Evolutionary conservation across 2,888 invertebrate species (phyloP).

Genomic region (Polymixis lichenea): DNA sequence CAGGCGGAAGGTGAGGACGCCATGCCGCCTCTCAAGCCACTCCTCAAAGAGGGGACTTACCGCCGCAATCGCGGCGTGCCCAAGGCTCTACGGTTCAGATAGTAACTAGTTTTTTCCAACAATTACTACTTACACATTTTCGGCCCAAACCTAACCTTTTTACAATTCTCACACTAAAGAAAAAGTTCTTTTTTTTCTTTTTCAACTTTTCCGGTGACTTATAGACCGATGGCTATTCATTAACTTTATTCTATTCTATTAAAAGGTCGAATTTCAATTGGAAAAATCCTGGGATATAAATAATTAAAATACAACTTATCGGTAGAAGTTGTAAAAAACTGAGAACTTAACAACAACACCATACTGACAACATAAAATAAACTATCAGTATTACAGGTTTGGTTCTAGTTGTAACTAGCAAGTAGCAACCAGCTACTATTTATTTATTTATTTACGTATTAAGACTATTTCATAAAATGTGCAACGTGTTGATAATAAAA

Average conservation of each 20-base stretch:
- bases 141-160: not conserved
- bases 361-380: no score
- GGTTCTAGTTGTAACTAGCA: conserved; percentile 1
- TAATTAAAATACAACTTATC: not conserved
- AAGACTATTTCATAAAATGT: conserved; percentile 5
- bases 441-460: conserved; percentile 40
- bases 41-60: no score
- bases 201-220: no score
- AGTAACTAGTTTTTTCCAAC: not conserved
- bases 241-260: no score
- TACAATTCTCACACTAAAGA: not conserved
- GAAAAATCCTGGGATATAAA: not conserved
- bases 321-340: not conserved
- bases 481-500: not conserved
- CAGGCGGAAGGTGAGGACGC: no score
- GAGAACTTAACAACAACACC: conserved; percentile 17
- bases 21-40: no score
- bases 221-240: not conserved
- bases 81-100: no score
- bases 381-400: not conserved
- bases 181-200: no score
- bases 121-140: not conserved
- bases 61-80: no score
- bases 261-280: not conserved
- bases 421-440: conserved; percentile 2